Evolutionary conservation across 2,113 vertebrate genomes (phyloP).

Genomic region (Alectura lathami): DNA sequence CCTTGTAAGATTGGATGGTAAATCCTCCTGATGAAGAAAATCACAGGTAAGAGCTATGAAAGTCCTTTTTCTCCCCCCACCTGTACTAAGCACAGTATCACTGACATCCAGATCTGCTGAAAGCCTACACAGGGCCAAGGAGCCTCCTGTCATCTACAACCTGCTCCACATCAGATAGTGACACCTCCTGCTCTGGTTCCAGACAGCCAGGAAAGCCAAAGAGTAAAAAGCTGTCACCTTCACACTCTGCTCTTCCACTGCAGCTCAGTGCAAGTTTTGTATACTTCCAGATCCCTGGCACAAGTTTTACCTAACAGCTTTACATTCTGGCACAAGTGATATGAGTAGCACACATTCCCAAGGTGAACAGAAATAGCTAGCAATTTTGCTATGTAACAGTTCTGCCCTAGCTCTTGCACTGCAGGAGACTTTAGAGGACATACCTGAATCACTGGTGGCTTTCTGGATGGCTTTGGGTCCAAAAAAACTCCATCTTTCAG

Average conservation of each 20-base stretch:
- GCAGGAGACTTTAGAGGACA: neutral
- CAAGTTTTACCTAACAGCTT: neutral
- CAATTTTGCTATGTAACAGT: neutral
- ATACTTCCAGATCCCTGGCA: neutral
- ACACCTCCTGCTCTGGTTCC: neutral
- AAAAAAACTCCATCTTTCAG: constrained; percentile 91
- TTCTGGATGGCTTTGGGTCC: constrained; percentile 87
- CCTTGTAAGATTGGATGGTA: constrained; percentile 87
- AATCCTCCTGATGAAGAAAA: constrained; percentile 76
- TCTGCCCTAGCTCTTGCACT: neutral
- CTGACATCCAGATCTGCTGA: neutral
- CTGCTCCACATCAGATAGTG: neutral
- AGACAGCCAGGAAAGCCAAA: neutral
- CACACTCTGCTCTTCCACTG: neutral
- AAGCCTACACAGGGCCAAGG: neutral
- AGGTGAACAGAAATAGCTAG: neutral
- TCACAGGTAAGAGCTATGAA: neutral
- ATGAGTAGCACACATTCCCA: neutral
- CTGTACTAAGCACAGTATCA: neutral
- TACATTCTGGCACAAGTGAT: neutral
- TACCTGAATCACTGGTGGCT: constrained; percentile 87
- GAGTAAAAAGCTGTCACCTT: neutral
- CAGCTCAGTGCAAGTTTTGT: neutral
- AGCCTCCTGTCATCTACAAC: neutral
- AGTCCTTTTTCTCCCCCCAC: neutral